Evolutionary conservation across 2,113 vertebrate species (phyloP).

Genomic region (Lophotis ruficrista): DNA sequence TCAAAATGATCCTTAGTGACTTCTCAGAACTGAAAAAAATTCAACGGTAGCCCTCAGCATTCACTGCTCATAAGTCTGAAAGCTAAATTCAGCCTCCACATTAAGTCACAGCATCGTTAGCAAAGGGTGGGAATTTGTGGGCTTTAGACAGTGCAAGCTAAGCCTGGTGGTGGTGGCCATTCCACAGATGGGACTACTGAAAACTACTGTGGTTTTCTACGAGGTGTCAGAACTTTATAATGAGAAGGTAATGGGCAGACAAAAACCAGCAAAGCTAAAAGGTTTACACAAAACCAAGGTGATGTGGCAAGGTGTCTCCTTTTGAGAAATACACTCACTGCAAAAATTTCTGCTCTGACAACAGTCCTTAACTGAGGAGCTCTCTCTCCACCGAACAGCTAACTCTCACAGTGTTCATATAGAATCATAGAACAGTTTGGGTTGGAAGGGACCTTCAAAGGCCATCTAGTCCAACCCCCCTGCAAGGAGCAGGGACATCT

Average conservation of each 20-base stretch:
- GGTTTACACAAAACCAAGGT: constrained; percentile 37
- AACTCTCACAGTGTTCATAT: neutral
- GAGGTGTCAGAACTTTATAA: constrained; percentile 20
- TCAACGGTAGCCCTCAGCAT: constrained; percentile 47
- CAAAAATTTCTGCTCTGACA: neutral
- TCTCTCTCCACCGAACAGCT: neutral
- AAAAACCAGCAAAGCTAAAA: constrained; percentile 29
- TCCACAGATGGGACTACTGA: constrained; percentile 44
- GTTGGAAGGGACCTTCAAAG: too few relatives aligned
- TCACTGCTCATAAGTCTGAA: neutral
- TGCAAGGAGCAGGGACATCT: too few relatives aligned
- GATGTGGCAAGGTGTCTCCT: neutral
- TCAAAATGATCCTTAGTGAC: constrained; percentile 26
- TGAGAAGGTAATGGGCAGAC: constrained; percentile 16
- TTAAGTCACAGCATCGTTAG: neutral
- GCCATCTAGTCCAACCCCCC: too few relatives aligned
- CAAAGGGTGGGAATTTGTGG: constrained; percentile 5
- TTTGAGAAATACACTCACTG: neutral
- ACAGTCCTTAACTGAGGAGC: neutral
- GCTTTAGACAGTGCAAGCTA: constrained; percentile 5
- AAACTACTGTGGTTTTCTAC: constrained; percentile 26
- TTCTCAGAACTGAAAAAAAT: neutral
- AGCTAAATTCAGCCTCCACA: neutral
- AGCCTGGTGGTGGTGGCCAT: neutral
- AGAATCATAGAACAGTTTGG: too few relatives aligned